Evolutionary conservation across 2,888 invertebrate genomes (phyloP).

Genomic region (Linnaemya tessellans): DNA sequence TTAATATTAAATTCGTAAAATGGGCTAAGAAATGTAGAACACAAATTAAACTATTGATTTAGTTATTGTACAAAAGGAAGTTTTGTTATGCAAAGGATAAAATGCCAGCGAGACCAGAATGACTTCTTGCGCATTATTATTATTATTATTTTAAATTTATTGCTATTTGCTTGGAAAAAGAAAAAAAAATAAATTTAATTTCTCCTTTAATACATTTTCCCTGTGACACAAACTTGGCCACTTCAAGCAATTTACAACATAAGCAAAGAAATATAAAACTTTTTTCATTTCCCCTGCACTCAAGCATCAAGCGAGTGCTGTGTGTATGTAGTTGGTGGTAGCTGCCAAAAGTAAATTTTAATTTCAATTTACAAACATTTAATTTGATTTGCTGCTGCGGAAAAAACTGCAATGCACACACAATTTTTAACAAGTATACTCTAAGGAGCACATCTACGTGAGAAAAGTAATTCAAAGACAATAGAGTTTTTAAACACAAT

Average conservation of each 20-base stretch:
- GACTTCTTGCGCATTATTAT: too few relatives aligned
- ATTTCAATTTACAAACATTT: conserved; percentile 60
- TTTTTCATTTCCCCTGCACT: conserved; percentile 51
- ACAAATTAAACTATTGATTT: conserved; percentile 19
- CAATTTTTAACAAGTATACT: conserved; percentile 35
- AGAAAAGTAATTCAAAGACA: conserved; percentile 43
- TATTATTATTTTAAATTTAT: neutral
- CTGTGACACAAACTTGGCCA: conserved; percentile 44
- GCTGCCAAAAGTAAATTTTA: conserved; percentile 56
- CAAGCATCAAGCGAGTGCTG: neutral
- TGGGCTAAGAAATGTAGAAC: neutral
- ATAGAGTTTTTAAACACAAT: conserved; percentile 56
- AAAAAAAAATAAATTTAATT: neutral
- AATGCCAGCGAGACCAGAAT: too few relatives aligned
- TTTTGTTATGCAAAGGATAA: too few relatives aligned
- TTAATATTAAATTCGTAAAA: conserved; percentile 16
- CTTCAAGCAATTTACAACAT: conserved; percentile 53
- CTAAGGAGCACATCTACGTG: conserved; percentile 28
- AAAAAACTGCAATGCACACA: conserved; percentile 17
- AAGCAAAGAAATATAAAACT: conserved; percentile 17
- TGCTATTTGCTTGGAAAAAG: neutral
- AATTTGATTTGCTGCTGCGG: conserved; percentile 55
- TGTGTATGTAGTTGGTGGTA: conserved; percentile 1
- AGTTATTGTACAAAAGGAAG: too few relatives aligned
- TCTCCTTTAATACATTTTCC: neutral